Evolutionary conservation across 1,140 invertebrate species (phyloP), one percentile per base, ranked within the genome.

Genomic region (Drosophila burlai): DNA sequence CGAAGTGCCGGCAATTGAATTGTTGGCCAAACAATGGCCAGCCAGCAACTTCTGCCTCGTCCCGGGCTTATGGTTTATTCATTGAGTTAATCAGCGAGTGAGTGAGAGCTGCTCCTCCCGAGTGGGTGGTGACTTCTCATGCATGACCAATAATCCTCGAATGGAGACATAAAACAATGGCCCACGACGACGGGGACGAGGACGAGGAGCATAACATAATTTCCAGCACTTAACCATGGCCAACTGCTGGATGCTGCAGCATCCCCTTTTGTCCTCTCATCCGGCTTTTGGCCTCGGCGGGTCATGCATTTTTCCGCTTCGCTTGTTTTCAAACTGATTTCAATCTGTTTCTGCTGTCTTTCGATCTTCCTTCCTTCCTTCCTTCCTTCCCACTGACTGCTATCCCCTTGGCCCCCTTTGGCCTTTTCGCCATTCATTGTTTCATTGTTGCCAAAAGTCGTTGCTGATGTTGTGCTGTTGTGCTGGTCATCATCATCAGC

Each of bases 301-400:
- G 55, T 78, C 75, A 62, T 78, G 78, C 82, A 81, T 85, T 85
- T 85, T 85, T 85, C 76, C 75, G 82, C 82, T 78, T 85, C 82
- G 78, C 64, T 81, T 81, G 82, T 58, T 81, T 85, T 85, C 78
- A 85, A 85, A 85, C 82, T 75, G 82, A 85, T 85, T 85, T 85
- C 78, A 85, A 85, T 85, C 78, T 85, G 82, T 81, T 85, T 79
- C 80, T 74, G 78, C 82, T 85, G 82, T 85, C 82, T 81, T 81
- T 78, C 72, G 79, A 81, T 85, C 64, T 80, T 64, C 46, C 61
- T 71, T 64, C 47, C 64, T 45, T 64, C 47, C 64, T 29, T n/a
- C 47, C 31, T 8, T 31, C 31, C 69, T 61, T 61, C 16, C 36
- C 11, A 40, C 47, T 16, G 4, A 10, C 26, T 21, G 26, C 16